These are phyloP conservation scores for Himalopsyche kuldschensis DNA, from an alignment of 2,888 invertebrate genomes.

Conservation along the genomic window DNA sequence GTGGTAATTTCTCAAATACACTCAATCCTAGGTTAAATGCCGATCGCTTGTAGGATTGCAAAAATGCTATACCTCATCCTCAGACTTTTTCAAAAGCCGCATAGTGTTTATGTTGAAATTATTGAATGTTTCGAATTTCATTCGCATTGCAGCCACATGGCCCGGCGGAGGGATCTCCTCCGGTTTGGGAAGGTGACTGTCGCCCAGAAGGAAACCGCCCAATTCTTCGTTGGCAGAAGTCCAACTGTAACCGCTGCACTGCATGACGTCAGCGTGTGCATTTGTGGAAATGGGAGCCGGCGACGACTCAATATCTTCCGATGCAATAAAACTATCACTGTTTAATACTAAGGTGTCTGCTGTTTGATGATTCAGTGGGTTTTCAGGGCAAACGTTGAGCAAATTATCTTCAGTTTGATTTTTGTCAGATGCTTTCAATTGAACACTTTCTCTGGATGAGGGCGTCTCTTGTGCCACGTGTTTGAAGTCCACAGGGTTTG, in stretches of 20 bases:
- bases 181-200: slow-evolving; percentile 45
- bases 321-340: background rate
- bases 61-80: slow-evolving; percentile 24
- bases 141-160: slow-evolving; percentile 59
- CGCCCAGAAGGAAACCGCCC: slow-evolving; percentile 11
- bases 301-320: slow-evolving; percentile 40
- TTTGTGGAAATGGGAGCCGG: slow-evolving; percentile 42
- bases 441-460: background rate
- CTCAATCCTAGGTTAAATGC: background rate
- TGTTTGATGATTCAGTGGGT: slow-evolving; percentile 1
- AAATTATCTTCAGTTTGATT: background rate
- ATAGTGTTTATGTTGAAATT: slow-evolving; percentile 31
- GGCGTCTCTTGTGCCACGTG: too few species aligned
- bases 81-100: slow-evolving; percentile 35
- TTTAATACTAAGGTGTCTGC: slow-evolving; percentile 5
- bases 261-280: slow-evolving; percentile 39
- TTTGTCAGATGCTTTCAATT: background rate
- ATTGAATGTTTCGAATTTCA: slow-evolving; percentile 57
- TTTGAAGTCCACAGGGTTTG: background rate
- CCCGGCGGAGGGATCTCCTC: slow-evolving; percentile 52
- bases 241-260: slow-evolving; percentile 32
- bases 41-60: background rate
- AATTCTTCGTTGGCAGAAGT: slow-evolving; percentile 21
- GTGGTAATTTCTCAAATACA: background rate
- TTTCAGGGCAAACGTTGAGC: background rate